Evolutionary conservation across 1,140 invertebrate species (phyloP), one percentile per base, ranked within the genome.

Genomic region (Neomicropteryx cornuta): DNA sequence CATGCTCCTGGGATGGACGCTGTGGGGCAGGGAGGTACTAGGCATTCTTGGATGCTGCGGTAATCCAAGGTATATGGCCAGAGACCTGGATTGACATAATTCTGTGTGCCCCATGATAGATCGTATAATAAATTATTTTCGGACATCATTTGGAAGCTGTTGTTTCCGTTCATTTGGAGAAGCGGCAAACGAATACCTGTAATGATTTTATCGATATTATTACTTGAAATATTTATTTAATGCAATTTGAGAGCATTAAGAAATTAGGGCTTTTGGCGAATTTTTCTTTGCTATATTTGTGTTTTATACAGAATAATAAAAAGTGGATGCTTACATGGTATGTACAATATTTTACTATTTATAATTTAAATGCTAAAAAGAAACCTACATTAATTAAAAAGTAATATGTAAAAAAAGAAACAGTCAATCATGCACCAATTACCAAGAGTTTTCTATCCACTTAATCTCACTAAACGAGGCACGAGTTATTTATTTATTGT

Each of bases 61-160:
- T 74, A 83, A 47, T 83, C 74, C 35, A 83, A 51, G 2, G 79
- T 83, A 49, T 83, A 85, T 0, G 82, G 81, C 77, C 77, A 85
- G 21, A 81, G 56, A 28, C 70, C 66, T 11, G 73, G 76, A 37
- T 72, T 53, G 10, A 57, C 61, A 34, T 60, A 69, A 20, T 49
- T 49, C 23, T 58, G 62, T 1, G 76, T 77, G 4, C 73, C 72
- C 76, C 76, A 77, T 4, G 72, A 76, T 31, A 68, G 72, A 49
- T 83, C 80, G 47, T 79, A 83, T 3, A 46, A 42, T 5, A 82
- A 54, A 10, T 62, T 68, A 41, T 57, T 45, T 23, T 68, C 53
- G 16, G 53, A 51, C 39, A 71, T 61, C 5, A 73, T 62, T 46
- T 68, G 56, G 27, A 68, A 72, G 36, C 68, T 72, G 4, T 66